phyloP scores from a whole-genome alignment of 2,888 invertebrate genomes.

The Dione juno region DNA sequence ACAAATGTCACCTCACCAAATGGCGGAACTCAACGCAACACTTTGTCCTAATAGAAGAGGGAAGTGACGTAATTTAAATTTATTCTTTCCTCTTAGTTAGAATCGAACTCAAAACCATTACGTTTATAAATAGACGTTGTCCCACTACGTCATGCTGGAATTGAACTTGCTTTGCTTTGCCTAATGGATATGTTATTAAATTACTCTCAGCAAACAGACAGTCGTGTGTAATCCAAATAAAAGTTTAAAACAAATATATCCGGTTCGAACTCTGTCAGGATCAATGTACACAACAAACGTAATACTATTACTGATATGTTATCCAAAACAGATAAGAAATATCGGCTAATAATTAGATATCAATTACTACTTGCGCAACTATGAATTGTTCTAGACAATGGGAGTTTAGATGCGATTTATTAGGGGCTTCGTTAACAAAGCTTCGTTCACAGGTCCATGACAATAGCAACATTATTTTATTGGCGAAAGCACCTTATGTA shows the following conservation, averaged over 20 bases:
- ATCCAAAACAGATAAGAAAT: constrained; percentile 37
- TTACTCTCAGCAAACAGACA: neutral
- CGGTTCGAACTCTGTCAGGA: constrained; percentile 21
- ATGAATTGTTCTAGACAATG: constrained; percentile 44
- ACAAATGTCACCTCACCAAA: too few species aligned
- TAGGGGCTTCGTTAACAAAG: constrained; percentile 61
- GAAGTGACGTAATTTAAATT: too few species aligned
- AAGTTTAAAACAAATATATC: constrained; percentile 10
- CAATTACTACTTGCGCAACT: constrained; percentile 44
- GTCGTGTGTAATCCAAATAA: neutral
- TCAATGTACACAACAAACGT: constrained; percentile 27
- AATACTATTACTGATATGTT: constrained; percentile 25
- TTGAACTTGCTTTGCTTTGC: too few species aligned
- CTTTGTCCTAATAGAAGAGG: too few species aligned
- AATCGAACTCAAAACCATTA: too few species aligned
- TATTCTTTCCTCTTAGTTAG: too few species aligned
- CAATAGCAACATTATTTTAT: constrained; percentile 79
- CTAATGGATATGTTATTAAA: neutral
- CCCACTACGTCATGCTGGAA: too few species aligned
- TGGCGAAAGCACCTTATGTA: constrained; percentile 75
- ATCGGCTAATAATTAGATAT: constrained; percentile 44
- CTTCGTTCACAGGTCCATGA: constrained; percentile 66
- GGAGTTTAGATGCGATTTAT: constrained; percentile 46
- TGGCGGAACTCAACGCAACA: too few species aligned
- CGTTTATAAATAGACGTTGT: too few species aligned